These are phyloP conservation scores for Epizoanthus illoricatus DNA, from an alignment of 92 coral and sea anemone genomes.

Conservation along the genomic window DNA sequence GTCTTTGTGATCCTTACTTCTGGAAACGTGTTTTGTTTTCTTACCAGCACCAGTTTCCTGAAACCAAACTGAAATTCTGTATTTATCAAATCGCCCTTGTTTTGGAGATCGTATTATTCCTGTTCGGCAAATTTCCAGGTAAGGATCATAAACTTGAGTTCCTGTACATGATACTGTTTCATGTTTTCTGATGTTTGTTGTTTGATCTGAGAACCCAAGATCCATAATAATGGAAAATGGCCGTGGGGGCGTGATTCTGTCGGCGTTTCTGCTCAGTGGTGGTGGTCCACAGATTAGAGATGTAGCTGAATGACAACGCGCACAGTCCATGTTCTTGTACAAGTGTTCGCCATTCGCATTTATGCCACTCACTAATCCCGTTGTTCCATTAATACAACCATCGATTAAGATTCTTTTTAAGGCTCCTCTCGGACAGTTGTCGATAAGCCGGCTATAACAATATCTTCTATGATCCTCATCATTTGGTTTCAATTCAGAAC, in stretches of 20 bases:
- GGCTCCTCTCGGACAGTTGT: not conserved
- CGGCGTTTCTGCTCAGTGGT: too few species aligned
- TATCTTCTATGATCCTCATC: not conserved
- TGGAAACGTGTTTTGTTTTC: too few species aligned
- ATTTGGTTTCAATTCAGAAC: not conserved
- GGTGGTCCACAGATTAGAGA: too few species aligned
- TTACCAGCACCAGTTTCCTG: too few species aligned
- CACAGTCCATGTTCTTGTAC: too few species aligned
- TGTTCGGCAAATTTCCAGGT: constrained; percentile 13
- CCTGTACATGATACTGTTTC: not conserved
- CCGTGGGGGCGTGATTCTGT: not conserved
- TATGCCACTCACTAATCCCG: too few species aligned
- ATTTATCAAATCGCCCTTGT: not conserved
- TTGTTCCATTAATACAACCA: too few species aligned
- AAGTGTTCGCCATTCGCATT: too few species aligned
- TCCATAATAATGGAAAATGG: constrained; percentile 18
- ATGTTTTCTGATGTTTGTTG: not conserved
- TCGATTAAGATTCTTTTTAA: too few species aligned
- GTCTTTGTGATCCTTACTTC: too few species aligned
- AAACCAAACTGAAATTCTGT: not conserved
- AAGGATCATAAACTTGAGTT: constrained; percentile 6
- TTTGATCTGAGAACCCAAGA: constrained; percentile 13
- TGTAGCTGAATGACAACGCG: too few species aligned
- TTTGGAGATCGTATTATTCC: not conserved
- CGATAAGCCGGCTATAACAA: not conserved